These are phyloP conservation scores for Sardinella longiceps DNA, from an alignment of 2,797 vertebrate genomes.

Conservation along the genomic window DNA sequence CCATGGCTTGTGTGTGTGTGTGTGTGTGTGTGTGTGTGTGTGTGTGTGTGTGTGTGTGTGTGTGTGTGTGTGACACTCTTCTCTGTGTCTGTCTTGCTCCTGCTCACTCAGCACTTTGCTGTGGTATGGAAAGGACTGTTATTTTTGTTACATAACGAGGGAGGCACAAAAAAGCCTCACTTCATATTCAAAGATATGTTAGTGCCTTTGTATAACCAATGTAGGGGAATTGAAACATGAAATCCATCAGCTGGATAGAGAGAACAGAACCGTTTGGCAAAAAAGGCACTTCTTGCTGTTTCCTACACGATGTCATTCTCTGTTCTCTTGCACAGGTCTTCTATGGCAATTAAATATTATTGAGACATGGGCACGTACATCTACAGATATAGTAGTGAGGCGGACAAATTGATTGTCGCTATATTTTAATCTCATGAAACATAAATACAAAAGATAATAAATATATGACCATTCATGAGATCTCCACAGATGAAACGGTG, in stretches of 20 bases:
- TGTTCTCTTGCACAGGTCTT: slow-evolving; percentile 32
- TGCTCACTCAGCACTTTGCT: slow-evolving; percentile 24
- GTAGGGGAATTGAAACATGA: slow-evolving; percentile 24
- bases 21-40: no score
- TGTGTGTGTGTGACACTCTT: neutral
- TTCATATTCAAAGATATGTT: slow-evolving; percentile 37
- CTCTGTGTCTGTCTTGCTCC: neutral
- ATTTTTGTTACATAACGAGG: slow-evolving; percentile 28
- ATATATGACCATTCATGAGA: slow-evolving; percentile 40
- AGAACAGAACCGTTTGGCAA: neutral
- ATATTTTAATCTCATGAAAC: slow-evolving; percentile 28
- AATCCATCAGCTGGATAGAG: slow-evolving; percentile 18
- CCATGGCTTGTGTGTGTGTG: neutral
- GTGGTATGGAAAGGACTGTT: slow-evolving; percentile 41
- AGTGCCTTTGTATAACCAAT: slow-evolving; percentile 48
- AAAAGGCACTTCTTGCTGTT: slow-evolving; percentile 26
- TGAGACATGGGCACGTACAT: slow-evolving; percentile 29
- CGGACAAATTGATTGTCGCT: slow-evolving; percentile 38
- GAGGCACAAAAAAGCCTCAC: slow-evolving; percentile 26
- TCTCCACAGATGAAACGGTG: slow-evolving; percentile 16
- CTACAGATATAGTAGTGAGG: slow-evolving; percentile 25
- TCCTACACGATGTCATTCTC: slow-evolving; percentile 6
- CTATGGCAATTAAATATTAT: slow-evolving; percentile 18
- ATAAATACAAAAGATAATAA: slow-evolving; percentile 46
- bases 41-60: neutral